Base-by-base conservation (phyloP, 2,888 invertebrate species). In the Spisula subtruncata region DNA sequence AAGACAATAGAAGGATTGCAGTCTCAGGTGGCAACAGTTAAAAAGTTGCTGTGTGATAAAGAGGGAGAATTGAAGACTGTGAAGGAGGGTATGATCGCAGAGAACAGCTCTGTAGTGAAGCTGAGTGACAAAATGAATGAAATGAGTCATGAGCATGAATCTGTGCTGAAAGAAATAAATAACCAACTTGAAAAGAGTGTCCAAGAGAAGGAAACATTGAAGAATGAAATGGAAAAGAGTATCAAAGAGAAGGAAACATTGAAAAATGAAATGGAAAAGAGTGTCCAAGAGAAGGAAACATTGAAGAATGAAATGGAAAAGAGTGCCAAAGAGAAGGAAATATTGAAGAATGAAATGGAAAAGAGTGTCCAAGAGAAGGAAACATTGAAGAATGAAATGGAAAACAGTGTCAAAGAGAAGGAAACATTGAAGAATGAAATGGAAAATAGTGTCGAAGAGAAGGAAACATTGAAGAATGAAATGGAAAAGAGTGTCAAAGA, bases 31-130 rank as follows among this genome's bases (percentile, higher is more conserved):
- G 20, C 56, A 14, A 54, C 81, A 56, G 32, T 88, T 6, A 20
- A 86, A 46, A 54, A 88, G 80, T 81, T 85, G 32, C 81, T 82
- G 41, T 12, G 71, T 51, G 71, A 83, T 81, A 60, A 48, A 54
- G 54, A n/a, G 60, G 12, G 87, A 71, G 85, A 90, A 35, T 25
- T 86, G 16, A 54, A 32, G 54, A 51, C 81, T 54, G 85, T 88
- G 48, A 86, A 66, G 18, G 71, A 85, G 1, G 46, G 89, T 54
- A 80, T 81, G 25, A 46, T 18, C 2, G n/a, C 10, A 81, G 35
- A 25, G 41, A 81, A 46, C 14, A 81, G 81, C 8, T 85, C 75
- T 25, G 35, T 35, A 16, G 18, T 35, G 29, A 54, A 80, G 20
- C 46, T 56, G 75, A 29, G 46, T 25, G 48, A 75, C 5, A 75